Evolutionary conservation across 2,888 invertebrate species (phyloP).

Genomic region (Lasioglossum vierecki): DNA sequence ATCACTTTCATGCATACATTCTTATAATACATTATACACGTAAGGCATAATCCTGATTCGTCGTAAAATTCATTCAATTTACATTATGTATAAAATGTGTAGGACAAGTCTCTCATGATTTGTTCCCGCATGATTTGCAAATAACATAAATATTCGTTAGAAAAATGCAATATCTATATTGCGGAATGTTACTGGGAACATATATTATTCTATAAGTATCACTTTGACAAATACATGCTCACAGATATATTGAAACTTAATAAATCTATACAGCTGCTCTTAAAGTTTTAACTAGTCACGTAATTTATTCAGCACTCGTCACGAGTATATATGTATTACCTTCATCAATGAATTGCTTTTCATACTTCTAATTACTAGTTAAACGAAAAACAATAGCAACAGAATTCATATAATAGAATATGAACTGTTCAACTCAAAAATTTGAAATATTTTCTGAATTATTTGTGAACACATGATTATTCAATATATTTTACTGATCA

Average conservation of each 20-base stretch:
- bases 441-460: conserved; percentile 32
- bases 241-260: conserved; percentile 47
- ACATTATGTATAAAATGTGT: conserved; percentile 70
- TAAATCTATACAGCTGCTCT: conserved; percentile 52
- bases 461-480: conserved; percentile 56
- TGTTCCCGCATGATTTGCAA: conserved; percentile 60
- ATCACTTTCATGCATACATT: conserved; percentile 51
- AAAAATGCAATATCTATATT: conserved; percentile 49
- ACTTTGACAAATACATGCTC: conserved; percentile 41
- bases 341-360: conserved; percentile 27
- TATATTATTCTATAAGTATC: conserved; percentile 36
- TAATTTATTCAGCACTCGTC: conserved; percentile 30
- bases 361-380: background rate
- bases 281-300: conserved; percentile 28
- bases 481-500: conserved; percentile 41
- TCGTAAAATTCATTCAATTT: conserved; percentile 60
- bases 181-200: conserved; percentile 61
- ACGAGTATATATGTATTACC: conserved; percentile 20
- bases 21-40: conserved; percentile 64
- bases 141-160: conserved; percentile 47
- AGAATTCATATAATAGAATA: conserved; percentile 20
- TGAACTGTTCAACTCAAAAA: conserved; percentile 30
- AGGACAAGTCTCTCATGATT: conserved; percentile 60
- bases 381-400: conserved; percentile 22
- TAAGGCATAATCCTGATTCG: conserved; percentile 70